Conservation (phyloP, 92 coral and sea anemone species). For the Bergia sp. region DNA sequence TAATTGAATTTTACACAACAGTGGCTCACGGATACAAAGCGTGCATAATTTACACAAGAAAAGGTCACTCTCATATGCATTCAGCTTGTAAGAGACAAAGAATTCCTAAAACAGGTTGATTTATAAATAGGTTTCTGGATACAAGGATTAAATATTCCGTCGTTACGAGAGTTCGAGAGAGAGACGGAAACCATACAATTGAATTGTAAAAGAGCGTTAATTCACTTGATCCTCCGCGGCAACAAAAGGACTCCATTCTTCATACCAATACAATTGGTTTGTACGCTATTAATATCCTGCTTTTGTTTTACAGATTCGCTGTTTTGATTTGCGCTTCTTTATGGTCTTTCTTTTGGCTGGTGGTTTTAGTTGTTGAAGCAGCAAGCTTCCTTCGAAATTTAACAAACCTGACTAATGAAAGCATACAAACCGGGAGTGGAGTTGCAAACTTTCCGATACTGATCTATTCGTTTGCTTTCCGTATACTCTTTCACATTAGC, state of each 20-base stretch:
- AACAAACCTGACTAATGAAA: neutral
- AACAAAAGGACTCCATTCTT: neutral
- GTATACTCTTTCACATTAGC: neutral
- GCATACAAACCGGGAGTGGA: neutral
- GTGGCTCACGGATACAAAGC: neutral
- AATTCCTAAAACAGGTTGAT: neutral
- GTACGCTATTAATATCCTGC: neutral
- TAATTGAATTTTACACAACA: constrained; percentile 15
- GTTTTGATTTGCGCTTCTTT: constrained; percentile 3
- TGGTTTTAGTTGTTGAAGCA: neutral
- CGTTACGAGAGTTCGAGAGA: neutral
- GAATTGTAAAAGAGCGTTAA: neutral
- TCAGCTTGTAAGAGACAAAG: neutral
- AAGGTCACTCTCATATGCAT: neutral
- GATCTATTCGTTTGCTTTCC: neutral
- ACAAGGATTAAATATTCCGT: neutral
- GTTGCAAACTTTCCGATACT: neutral
- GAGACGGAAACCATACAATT: neutral
- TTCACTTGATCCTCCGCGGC: constrained; percentile 5
- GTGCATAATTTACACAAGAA: constrained; percentile 13
- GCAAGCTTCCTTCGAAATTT: neutral
- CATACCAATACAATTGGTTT: neutral
- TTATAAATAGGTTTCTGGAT: neutral
- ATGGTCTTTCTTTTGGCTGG: neutral
- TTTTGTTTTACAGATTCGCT: neutral